These are phyloP conservation scores for Avahi laniger DNA, from an alignment of 2,797 vertebrate genomes.

Conservation along the genomic window DNA sequence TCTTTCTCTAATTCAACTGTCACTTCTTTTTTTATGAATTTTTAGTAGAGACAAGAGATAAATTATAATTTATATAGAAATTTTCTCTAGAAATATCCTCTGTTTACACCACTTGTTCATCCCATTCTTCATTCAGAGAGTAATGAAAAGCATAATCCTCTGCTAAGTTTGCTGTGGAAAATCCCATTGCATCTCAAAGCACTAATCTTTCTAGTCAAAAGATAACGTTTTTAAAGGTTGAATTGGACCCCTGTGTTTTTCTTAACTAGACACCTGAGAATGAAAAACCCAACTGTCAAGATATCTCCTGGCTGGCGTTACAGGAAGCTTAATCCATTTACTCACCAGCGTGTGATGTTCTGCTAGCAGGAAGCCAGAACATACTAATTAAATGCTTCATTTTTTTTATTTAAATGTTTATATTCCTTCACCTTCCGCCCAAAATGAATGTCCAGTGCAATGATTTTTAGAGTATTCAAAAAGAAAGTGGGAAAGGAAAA, in stretches of 20 bases:
- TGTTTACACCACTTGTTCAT: conserved; percentile 66
- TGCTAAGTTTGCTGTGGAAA: conserved; percentile 77
- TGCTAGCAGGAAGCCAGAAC: conserved; percentile 80
- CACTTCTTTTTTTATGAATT: conserved; percentile 43
- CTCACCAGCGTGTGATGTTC: conserved; percentile 71
- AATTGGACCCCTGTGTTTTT: conserved; percentile 82
- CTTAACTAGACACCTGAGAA: conserved; percentile 83
- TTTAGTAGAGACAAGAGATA: conserved; percentile 43
- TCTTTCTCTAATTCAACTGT: background rate
- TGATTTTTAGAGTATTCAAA: conserved; percentile 50
- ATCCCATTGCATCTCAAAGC: conserved; percentile 73
- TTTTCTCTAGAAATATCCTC: conserved; percentile 30
- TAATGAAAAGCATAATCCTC: conserved; percentile 60
- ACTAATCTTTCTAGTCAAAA: conserved; percentile 80
- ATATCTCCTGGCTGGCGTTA: conserved; percentile 79
- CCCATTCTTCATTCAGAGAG: conserved; percentile 62
- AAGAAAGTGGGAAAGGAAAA: conserved; percentile 10
- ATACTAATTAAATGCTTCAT: conserved; percentile 83
- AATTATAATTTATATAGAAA: conserved; percentile 62
- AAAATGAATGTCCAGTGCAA: conserved; percentile 47
- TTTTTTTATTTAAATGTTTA: conserved; percentile 81
- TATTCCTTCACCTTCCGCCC: background rate
- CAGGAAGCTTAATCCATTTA: conserved; percentile 86
- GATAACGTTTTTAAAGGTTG: conserved; percentile 80
- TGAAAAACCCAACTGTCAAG: conserved; percentile 83